Percentiles rank a stretch among this genome's conserved stretches.
Evolutionary conservation across 2,797 vertebrate species (phyloP).

Genomic region (Takifugu rubripes): DNA sequence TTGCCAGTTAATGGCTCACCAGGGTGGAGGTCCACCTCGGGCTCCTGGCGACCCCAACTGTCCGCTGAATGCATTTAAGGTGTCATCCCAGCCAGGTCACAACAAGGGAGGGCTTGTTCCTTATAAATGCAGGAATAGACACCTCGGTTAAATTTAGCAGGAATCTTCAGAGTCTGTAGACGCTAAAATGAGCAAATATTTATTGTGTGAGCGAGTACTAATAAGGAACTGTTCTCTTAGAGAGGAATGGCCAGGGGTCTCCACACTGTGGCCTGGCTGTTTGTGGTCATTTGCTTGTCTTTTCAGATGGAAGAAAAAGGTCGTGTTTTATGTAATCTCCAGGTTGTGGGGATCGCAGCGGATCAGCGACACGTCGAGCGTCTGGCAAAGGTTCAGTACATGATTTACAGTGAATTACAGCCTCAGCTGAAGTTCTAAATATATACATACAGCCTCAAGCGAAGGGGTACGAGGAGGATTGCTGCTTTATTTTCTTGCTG

Average conservation of each 20-base stretch:
- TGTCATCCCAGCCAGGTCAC: no score
- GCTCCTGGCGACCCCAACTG: slow-evolving; percentile 75
- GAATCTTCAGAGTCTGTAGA: no score
- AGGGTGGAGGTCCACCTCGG: slow-evolving; percentile 21
- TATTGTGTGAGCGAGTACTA: no score
- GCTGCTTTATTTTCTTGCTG: slow-evolving; percentile 11
- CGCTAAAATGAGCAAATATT: no score
- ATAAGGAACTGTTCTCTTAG: no score
- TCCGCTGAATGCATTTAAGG: slow-evolving; percentile 48
- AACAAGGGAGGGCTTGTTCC: no score
- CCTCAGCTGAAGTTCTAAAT: slow-evolving; percentile 1
- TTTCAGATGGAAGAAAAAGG: no score
- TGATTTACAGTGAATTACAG: not conserved
- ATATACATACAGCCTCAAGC: slow-evolving; percentile 5
- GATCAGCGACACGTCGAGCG: slow-evolving; percentile 12
- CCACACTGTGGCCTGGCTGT: no score
- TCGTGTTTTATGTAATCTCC: not conserved
- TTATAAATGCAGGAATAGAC: no score
- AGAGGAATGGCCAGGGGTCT: no score
- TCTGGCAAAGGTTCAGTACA: slow-evolving; percentile 4
- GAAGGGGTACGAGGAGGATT: slow-evolving; percentile 1
- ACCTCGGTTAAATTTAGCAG: no score
- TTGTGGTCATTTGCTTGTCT: no score
- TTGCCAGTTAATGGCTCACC: not conserved
- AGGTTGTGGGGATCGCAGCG: not conserved